A percentile compares a stretch with the other conserved stretches of the same genome.
Conservation (phyloP, 2,113 vertebrate species). For the Rafetus swinhoei region DNA sequence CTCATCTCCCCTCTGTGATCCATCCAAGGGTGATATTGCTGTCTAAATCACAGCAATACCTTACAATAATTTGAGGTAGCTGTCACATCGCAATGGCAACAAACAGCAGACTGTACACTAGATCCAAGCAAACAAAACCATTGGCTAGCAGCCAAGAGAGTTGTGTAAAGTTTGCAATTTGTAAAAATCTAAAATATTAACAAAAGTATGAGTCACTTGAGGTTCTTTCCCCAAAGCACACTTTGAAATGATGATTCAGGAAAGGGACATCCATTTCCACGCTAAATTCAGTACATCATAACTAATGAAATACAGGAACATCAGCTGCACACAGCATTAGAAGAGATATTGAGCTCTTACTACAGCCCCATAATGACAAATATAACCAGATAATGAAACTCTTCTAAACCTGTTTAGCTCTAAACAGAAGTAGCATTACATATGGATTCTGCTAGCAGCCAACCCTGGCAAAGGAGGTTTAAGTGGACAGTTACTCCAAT, state of each 20-base stretch:
- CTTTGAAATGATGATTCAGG: slow-evolving; percentile 59
- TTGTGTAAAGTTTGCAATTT: slow-evolving; percentile 48
- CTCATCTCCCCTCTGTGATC: not conserved
- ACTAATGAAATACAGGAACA: slow-evolving; percentile 50
- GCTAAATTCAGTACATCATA: slow-evolving; percentile 20
- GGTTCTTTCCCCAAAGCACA: slow-evolving; percentile 63
- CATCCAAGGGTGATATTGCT: not conserved
- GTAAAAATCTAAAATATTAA: slow-evolving; percentile 35
- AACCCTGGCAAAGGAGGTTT: slow-evolving; percentile 10
- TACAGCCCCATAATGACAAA: slow-evolving; percentile 10
- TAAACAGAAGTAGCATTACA: not conserved
- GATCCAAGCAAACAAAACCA: slow-evolving; percentile 44
- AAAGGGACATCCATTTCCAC: slow-evolving; percentile 60
- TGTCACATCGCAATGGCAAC: not conserved
- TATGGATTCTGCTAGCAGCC: not conserved
- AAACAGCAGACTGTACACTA: not conserved
- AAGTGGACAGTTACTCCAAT: slow-evolving; percentile 30
- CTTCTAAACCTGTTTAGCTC: slow-evolving; percentile 28
- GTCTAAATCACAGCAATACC: not conserved
- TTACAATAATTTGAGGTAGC: slow-evolving; percentile 30
- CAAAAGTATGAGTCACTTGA: slow-evolving; percentile 67
- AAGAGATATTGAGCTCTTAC: not conserved
- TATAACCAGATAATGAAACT: not conserved
- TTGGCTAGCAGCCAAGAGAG: slow-evolving; percentile 44
- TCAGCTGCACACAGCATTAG: slow-evolving; percentile 22